Conservation (phyloP, 2,797 vertebrate genomes). For the Acanthis flammea region DNA sequence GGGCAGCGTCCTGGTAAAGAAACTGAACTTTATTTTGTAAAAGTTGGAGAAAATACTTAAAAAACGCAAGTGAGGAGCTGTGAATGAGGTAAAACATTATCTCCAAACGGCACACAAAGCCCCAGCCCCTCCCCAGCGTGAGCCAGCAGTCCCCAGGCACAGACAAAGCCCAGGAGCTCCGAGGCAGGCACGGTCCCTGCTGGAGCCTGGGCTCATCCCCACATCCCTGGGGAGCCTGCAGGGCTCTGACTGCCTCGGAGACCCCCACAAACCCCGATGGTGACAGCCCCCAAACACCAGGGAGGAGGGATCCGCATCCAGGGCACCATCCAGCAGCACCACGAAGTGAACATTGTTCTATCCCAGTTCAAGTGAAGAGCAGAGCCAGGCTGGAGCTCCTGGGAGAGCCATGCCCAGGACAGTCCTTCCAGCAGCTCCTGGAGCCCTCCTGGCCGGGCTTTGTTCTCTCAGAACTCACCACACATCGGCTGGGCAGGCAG, state of each 20-base stretch:
- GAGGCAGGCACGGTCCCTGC: background rate
- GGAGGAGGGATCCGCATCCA: background rate
- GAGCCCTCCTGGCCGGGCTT: fast-evolving
- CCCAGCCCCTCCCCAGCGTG: background rate
- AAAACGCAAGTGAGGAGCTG: background rate
- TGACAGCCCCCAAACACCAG: fast-evolving
- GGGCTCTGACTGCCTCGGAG: background rate
- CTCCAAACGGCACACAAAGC: background rate
- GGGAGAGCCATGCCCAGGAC: background rate
- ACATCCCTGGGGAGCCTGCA: background rate
- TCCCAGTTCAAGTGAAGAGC: background rate
- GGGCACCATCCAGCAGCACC: background rate
- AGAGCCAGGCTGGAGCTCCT: background rate
- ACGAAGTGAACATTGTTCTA: fast-evolving
- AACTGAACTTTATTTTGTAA: conserved; percentile 41
- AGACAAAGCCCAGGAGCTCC: background rate
- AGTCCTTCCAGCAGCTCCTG: background rate
- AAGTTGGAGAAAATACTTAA: background rate
- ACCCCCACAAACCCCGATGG: background rate
- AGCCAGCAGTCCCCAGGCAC: fast-evolving
- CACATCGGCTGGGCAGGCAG: background rate
- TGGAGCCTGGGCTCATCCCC: background rate
- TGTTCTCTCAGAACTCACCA: background rate
- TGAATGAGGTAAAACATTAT: background rate
- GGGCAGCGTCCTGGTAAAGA: background rate